A percentile compares a stretch with the other conserved stretches of the same genome.
Conservation (phyloP, 2,113 vertebrate genomes). For the Myrmecobius fasciatus region DNA sequence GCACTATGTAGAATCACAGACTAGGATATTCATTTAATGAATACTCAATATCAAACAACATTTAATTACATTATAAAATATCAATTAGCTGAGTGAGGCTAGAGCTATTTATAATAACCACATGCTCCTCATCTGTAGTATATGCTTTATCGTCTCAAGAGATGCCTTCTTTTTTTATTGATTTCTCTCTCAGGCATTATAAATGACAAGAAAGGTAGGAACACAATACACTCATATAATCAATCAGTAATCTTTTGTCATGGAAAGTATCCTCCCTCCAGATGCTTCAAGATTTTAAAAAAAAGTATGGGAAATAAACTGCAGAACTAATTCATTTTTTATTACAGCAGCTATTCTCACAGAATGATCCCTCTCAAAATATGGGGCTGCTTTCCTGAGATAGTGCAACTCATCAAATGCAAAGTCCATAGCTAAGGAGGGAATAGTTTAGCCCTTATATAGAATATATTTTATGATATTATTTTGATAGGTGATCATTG, state of each 20-base stretch:
- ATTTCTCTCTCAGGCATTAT: not conserved
- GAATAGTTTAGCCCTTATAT: not conserved
- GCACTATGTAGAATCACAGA: not conserved
- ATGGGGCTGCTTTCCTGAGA: not conserved
- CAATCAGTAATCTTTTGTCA: not conserved
- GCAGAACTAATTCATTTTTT: not conserved
- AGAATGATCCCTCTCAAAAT: not conserved
- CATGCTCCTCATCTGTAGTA: not conserved
- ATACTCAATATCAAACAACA: conserved; percentile 11
- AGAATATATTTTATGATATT: not conserved
- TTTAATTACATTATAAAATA: not conserved
- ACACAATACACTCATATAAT: not conserved
- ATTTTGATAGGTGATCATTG: not conserved
- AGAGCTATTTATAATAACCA: not conserved
- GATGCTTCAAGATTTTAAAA: not conserved
- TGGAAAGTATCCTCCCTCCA: not conserved
- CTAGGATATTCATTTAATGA: not conserved
- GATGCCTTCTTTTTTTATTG: not conserved
- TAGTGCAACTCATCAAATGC: not conserved
- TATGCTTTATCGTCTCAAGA: not conserved
- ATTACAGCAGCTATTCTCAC: not conserved
- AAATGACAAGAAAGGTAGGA: conserved; percentile 23
- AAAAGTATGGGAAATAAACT: not conserved
- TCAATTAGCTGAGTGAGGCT: not conserved
- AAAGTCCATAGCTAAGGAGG: not conserved